Evolutionary conservation across 2,888 invertebrate species (phyloP), one percentile per base, ranked within the genome.

Genomic region (Orthosia gracilis): DNA sequence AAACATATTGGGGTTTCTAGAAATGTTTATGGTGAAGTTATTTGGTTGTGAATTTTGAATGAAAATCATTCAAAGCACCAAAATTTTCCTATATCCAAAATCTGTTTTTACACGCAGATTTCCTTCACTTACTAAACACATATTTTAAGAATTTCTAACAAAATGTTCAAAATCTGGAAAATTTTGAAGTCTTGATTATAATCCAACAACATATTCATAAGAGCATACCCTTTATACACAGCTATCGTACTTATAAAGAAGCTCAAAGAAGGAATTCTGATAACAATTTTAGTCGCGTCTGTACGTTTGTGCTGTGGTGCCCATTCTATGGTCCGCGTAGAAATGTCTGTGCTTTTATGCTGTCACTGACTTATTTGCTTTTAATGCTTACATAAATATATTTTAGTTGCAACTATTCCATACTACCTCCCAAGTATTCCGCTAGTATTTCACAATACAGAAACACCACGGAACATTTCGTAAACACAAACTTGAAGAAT

Each of bases 331-430:
- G 89, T 84, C 83, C 76, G 85, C 84, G 86, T 86, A 89, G 89
- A 88, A 90, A 88, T 90, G 88, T 86, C 85, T 87, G 84, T 86
- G 89, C 91, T 89, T 92, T 93, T 92, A 91, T 91, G 85, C 90
- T 93, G 92, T 92, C 92, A 90, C 87, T 89, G 84, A 88, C 88
- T 89, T 90, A 90, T 89, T 90, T 88, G 85, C 89, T 88, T 87
- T 87, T 87, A 88, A 85, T 86, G 85, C 84, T 82, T 80, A 85
- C 80, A 85, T 81, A 84, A 82, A 86, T 85, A 82, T 85, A 86
- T 85, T 82, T 69, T 73, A 80, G 80, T 80, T 82, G 68, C 79
- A 77, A 80, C 66, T 75, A 78, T 79, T 72, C 72, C 74, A 54
- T 74, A 80, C 77, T 74, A 81, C 75, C 80, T 64, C 77, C 66